Evolutionary conservation across 2,888 invertebrate genomes (phyloP), one percentile per base, ranked within the genome.

Genomic region (Tortricodes alternella): DNA sequence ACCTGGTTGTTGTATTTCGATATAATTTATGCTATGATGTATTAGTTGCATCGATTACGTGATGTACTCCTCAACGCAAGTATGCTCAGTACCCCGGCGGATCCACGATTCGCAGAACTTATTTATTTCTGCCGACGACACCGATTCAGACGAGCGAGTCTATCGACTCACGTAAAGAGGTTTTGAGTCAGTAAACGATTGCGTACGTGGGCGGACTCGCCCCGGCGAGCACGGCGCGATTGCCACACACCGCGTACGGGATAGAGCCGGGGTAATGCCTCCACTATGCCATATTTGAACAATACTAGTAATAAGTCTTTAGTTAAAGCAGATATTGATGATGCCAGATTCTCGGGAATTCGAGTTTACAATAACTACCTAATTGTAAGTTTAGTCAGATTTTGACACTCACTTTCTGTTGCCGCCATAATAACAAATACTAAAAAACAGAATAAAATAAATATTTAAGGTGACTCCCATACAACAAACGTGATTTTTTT

Each of bases 91-190:
- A 15, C 16, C 41, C 41, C 41, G 23, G 2, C 13, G 41, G 41
- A 41, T 34, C 16, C n/a, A 11, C 35, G n/a, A n/a, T n/a, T 24
- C n/a, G 5, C 29, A 21, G 35, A 37, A 48, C 35, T 48, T 48
- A 48, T 48, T 48, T 48, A 48, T 48, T 48, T 48, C 21, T 16
- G 46, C 24, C 46, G 35, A 48, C 46, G 35, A 11, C 24, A 44
- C 18, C 29, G 29, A 11, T 44, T 29, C 11, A 24, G 24, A 5
- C 44, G 27, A n/a, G 39, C 21, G 16, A 44, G 44, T 29, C 44
- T 24, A 43, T 43, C 46, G 46, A 7, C 34, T 23, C 23, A 24
- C 35, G 35, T 44, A 44, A 44, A 44, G 29, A 44, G 43, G 43
- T 44, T 44, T 41, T 44, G 43, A 44, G 35, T 29, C 23, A 24